These are phyloP conservation scores for Oncorhynchus tshawytscha DNA, from an alignment of 2,113 vertebrate genomes.

Conservation along the genomic window DNA sequence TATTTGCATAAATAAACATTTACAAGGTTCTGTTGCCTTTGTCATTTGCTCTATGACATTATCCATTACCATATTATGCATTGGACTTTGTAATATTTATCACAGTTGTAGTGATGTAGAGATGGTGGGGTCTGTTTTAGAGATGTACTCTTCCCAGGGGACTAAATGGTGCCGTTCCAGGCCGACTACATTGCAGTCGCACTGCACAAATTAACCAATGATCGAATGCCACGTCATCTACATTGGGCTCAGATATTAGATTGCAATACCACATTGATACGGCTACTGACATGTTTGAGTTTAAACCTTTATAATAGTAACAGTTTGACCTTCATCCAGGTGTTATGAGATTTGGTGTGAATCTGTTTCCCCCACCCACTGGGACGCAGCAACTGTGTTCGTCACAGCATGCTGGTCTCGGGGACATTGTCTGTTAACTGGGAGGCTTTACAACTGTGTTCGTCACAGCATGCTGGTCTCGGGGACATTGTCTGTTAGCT, in stretches of 20 bases:
- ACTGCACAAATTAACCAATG: too few species aligned
- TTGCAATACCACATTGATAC: too few species aligned
- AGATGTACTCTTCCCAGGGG: neutral
- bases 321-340: too few species aligned
- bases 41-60: neutral
- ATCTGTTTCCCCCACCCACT: too few species aligned
- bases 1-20: constrained; percentile 8
- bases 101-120: neutral
- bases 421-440: constrained; percentile 26
- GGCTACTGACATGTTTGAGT: too few species aligned
- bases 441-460: constrained; percentile 57
- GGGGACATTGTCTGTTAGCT: constrained; percentile 23
- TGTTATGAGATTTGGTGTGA: too few species aligned
- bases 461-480: neutral
- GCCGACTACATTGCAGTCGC: too few species aligned
- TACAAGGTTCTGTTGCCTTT: neutral
- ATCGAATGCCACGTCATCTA: too few species aligned
- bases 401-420: neutral
- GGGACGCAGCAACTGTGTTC: neutral
- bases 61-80: neutral
- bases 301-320: too few species aligned
- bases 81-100: neutral
- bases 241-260: too few species aligned
- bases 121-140: neutral
- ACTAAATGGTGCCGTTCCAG: neutral